Evolutionary conservation across 2,888 invertebrate species (phyloP), one percentile per base, ranked within the genome.

Genomic region (Fissipunctia ypsillon): DNA sequence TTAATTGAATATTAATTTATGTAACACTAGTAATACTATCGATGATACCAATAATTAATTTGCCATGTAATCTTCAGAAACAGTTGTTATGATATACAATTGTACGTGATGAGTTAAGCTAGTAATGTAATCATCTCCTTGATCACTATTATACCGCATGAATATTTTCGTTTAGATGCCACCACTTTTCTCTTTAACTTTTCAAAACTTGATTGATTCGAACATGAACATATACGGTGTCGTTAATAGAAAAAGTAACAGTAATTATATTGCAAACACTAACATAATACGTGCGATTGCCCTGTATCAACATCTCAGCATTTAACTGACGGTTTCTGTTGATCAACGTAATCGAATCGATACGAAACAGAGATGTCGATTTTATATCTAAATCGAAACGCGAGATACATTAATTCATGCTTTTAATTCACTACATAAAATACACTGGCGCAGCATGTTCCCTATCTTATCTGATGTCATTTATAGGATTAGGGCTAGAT

Each of bases 401-500:
- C 87, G 57, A 85, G 84, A 78, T 84, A 87, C 88, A 87, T 90
- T 88, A 88, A 89, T 90, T 90, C 85, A 82, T 85, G 84, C 84
- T 87, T 91, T 91, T 89, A 90, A 91, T 90, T 88, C 87, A 79
- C 76, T 78, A 81, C 86, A 89, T 90, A 91, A 89, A 92, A 90
- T 87, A 87, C 87, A 84, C 81, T 80, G 79, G 83, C 59, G 69
- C 88, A 92, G 86, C 87, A 72, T 93, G 86, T 76, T 81, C 93
- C 72, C 92, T 90, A 90, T 91, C 94, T 95, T 93, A 96, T 95
- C 94, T 90, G 93, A 95, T 95, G 95, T 95, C 95, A 93, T 95
- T 95, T 95, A 95, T 95, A 91, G 94, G 95, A 95, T 96, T 95
- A 96, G 91, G 90, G 91, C 91, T 92, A 95, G 95, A 96, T 95